A percentile compares a stretch with the other conserved stretches of the same genome.
These are phyloP conservation scores for Entomyzon cyanotis DNA, from an alignment of 2,113 vertebrate genomes.

Conservation along the genomic window DNA sequence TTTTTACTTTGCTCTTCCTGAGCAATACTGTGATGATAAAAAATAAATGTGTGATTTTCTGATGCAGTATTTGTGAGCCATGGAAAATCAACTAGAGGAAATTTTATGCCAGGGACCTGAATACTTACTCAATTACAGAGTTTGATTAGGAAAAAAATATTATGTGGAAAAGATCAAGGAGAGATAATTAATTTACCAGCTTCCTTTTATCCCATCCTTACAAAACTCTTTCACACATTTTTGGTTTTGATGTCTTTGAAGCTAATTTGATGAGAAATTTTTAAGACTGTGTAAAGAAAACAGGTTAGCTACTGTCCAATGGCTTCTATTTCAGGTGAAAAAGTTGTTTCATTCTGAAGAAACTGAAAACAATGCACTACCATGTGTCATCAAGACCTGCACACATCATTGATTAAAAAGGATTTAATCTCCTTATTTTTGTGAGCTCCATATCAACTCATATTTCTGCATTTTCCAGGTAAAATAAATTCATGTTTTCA, in stretches of 20 bases:
- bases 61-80: background rate
- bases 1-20: background rate
- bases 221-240: slow-evolving; percentile 21
- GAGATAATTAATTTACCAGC: slow-evolving; percentile 43
- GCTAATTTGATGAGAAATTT: slow-evolving; percentile 8
- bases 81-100: background rate
- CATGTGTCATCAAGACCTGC: background rate
- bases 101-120: background rate
- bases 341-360: background rate
- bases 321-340: slow-evolving; percentile 28
- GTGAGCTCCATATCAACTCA: background rate
- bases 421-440: background rate
- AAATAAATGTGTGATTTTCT: slow-evolving; percentile 4
- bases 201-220: slow-evolving; percentile 3
- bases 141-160: background rate
- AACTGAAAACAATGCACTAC: background rate
- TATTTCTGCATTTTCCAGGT: background rate
- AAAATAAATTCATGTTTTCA: background rate
- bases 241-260: slow-evolving; percentile 29
- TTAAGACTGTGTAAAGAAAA: background rate
- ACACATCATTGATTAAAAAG: background rate
- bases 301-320: slow-evolving; percentile 31
- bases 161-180: slow-evolving; percentile 26
- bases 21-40: background rate
- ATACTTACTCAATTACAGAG: background rate